Base-by-base conservation (phyloP, 2,797 vertebrate genomes). In the Cossypha niveicapilla region DNA sequence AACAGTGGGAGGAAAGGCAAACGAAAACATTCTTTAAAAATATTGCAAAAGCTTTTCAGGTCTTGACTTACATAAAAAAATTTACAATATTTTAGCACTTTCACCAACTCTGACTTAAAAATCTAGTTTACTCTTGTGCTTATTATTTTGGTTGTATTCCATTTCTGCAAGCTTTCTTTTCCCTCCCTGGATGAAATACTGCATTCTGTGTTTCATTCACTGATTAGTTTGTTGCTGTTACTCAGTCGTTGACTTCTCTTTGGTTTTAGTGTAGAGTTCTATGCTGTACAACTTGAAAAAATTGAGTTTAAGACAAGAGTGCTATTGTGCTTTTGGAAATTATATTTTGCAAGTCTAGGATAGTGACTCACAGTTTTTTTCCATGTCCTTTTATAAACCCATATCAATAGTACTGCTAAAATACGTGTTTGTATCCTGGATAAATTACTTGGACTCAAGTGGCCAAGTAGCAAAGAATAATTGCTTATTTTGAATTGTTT, bases 401-500 rank as follows among this genome's bases (percentile, higher is more conserved):
- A 0, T 95, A 77, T 72, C 86, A 90, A 41, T 68, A 60, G 67
- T 60, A 32, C 76, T 83, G 41, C 45, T 94, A 82, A 93, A 94
- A 71, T 86, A 79, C 0, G 63, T 86, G 42, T 75, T 85, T 91
- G 72, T 95, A 56, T 72, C 81, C 65, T 24, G 56, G 75, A 57
- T 88, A 88, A 90, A 63, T 76, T 82, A 2, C 88, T 65, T 70
- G 35, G 50, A 27, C 72, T 93, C 47, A 77, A 74, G 48, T 82
- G 13, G 85, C 71, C 30, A 90, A 93, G 48, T 18, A 91, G 88
- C 71, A 93, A 95, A 94, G 51, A 80, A 90, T 86, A 94, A 92
- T 94, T 96, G 84, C 90, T 94, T 95, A 77, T 92, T 88, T 92
- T 88, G 63, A 97, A 72, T 94, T 90, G 71, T 94, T 87, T 91